Conservation (phyloP, 2,888 invertebrate species). For the Dinocampus coccinellae region DNA sequence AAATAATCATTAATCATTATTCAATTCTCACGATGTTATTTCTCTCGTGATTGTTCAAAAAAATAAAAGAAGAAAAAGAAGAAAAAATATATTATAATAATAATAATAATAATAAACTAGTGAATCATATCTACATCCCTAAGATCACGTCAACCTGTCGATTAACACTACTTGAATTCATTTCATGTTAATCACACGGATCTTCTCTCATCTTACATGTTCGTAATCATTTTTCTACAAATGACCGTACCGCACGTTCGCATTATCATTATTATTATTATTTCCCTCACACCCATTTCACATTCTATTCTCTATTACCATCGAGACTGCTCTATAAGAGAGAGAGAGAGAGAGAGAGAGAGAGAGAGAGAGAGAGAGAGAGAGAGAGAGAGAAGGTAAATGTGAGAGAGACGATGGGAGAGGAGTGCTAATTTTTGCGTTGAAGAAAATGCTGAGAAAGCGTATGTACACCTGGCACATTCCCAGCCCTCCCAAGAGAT, state of each 20-base stretch:
- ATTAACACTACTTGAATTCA: background rate
- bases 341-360: too few species aligned
- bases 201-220: conserved; percentile 31
- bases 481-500: conserved; percentile 62
- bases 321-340: conserved; percentile 3
- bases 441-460: conserved; percentile 57
- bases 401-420: too few species aligned
- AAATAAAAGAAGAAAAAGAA: too few species aligned
- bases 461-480: conserved; percentile 57
- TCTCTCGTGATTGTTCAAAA: conserved; percentile 9
- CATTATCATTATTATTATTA: too few species aligned
- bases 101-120: too few species aligned
- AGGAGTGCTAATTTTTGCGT: conserved; percentile 64
- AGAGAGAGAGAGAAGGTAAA: too few species aligned
- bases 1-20: background rate
- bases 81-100: too few species aligned
- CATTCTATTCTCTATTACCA: background rate
- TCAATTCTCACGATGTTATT: background rate
- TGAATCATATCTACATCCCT: conserved; percentile 38
- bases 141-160: conserved; percentile 52
- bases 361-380: too few species aligned
- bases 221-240: conserved; percentile 32
- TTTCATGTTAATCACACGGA: conserved; percentile 55
- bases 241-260: conserved; percentile 35
- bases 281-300: conserved; percentile 1